Evolutionary conservation across 2,888 invertebrate species (phyloP), one percentile per base, ranked within the genome.

Genomic region (Cistogaster globosa): DNA sequence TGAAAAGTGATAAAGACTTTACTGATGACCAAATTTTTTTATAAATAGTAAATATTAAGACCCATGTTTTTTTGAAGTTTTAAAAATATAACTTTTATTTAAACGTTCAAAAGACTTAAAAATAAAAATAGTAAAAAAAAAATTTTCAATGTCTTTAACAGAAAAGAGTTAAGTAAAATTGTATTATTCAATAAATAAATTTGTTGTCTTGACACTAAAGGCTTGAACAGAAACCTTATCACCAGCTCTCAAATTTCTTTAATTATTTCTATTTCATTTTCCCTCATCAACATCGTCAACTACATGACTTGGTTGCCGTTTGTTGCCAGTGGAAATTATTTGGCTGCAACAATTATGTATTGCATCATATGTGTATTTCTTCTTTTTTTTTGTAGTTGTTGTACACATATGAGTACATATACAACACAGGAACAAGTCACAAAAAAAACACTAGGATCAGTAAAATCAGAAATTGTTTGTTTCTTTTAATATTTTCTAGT

Each of bases 261-360:
- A 68, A 69, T 53, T 48, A 67, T 67, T 53, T 69, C 45, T 45
- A 8, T 69, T 55, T 62, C 2, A 67, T 58, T 57, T 67, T 67
- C 48, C 16, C 20, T 22, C 58, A 76, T 67, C 57, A 42, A 11
- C 55, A 63, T 16, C 53, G 14, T 45, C 53, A 69, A 6, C n/a
- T 48, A 67, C 67, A 48, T 26, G 20, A 42, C 18, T 67, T 51
- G 58, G 58, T 20, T 67, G 58, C 60, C 26, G 4, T 26, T 26
- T 45, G 60, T 32, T 62, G 63, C 69, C 62, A 69, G 45, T 53
- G 45, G 55, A 62, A 69, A 78, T 63, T 71, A 38, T 60, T 53
- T 69, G 53, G 26, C 53, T 48, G 20, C 58, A 67, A 45, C 45
- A 48, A 68, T 18, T 69, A 42, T 53, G 20, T 32, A 38, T 51